Evolutionary conservation across 2,113 vertebrate genomes (phyloP).

Genomic region (Ariopsis seemanni): DNA sequence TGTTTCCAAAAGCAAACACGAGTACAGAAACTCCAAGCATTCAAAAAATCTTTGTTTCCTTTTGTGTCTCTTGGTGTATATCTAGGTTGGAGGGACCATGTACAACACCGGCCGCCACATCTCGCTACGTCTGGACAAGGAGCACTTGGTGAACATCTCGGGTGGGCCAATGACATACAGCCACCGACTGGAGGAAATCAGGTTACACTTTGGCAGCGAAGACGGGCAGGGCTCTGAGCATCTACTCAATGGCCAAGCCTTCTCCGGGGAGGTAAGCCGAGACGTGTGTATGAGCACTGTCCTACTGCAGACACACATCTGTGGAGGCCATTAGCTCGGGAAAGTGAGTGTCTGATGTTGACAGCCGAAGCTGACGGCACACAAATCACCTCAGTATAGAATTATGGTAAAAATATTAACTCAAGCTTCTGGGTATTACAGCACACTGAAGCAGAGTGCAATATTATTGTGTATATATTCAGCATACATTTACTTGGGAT

Average conservation of each 20-base stretch:
- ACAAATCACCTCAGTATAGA: neutral
- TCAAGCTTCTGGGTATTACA: neutral
- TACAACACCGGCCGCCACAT: slow-evolving; percentile 98
- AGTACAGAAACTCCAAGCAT: neutral
- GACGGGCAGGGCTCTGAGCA: slow-evolving; percentile 96
- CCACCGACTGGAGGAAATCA: slow-evolving; percentile 94
- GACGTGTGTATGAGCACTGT: neutral
- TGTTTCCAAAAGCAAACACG: neutral
- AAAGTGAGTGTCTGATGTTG: slow-evolving; percentile 8
- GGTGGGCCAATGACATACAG: slow-evolving; percentile 98
- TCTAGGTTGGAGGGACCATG: slow-evolving; percentile 94
- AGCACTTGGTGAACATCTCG: slow-evolving; percentile 97
- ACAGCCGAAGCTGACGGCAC: neutral
- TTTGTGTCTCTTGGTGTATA: neutral
- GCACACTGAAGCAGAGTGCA: neutral
- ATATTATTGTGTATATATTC: neutral
- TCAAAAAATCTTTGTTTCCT: neutral
- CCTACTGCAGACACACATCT: neutral
- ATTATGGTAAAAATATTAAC: slow-evolving; percentile 8
- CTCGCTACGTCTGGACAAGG: slow-evolving; percentile 93
- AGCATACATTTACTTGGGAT: neutral
- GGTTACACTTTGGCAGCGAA: slow-evolving; percentile 96
- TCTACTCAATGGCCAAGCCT: slow-evolving; percentile 95
- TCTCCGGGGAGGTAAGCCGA: slow-evolving; percentile 89
- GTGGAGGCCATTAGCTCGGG: slow-evolving; percentile 10